Conservation (phyloP, 2,113 vertebrate genomes). For the Tapirus terrestris region DNA sequence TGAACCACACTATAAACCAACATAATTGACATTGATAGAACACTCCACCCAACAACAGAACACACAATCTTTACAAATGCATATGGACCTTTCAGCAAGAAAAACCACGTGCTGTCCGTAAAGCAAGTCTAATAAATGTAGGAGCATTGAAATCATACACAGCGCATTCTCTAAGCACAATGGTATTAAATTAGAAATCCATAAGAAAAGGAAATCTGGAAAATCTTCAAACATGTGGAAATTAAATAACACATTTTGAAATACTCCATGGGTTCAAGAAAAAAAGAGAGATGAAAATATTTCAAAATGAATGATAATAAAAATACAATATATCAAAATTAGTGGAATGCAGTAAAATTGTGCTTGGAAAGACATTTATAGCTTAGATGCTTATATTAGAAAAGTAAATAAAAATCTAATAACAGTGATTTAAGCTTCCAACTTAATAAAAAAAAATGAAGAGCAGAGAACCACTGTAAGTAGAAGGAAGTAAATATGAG, state of each 20-base stretch:
- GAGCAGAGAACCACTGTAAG: background rate
- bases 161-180: too few relatives aligned
- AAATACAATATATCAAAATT: background rate
- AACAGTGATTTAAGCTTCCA: background rate
- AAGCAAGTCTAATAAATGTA: background rate
- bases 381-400: background rate
- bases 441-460: background rate
- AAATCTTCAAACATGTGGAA: background rate
- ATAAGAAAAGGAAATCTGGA: background rate
- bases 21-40: background rate
- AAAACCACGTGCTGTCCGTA: background rate
- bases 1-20: too few relatives aligned
- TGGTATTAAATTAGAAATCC: background rate
- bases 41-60: background rate
- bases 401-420: background rate
- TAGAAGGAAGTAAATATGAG: background rate
- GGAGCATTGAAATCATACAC: background rate
- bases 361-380: background rate
- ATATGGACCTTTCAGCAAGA: background rate
- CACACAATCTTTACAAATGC: background rate
- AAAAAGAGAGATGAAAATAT: background rate
- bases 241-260: background rate
- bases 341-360: too few relatives aligned
- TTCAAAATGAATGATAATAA: background rate
- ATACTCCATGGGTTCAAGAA: background rate